phyloP scores from a whole-genome alignment of 2,113 vertebrate species.

The Hiodon alosoides region DNA sequence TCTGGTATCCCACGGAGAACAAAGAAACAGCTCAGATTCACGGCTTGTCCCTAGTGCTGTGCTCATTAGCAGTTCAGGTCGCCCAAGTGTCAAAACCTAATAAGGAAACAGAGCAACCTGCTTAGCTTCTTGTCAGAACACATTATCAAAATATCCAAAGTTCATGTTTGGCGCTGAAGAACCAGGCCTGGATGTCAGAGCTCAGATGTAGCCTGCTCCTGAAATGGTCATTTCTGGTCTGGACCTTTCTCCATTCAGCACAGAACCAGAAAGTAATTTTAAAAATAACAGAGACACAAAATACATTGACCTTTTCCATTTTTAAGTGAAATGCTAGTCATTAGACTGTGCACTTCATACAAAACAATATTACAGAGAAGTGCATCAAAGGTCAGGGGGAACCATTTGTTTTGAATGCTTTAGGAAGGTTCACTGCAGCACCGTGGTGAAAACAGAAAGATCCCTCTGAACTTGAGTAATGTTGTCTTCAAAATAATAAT shows the following conservation, averaged over 20 bases:
- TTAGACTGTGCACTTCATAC: background rate
- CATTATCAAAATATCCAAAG: background rate
- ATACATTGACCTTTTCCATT: background rate
- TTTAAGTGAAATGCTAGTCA: background rate
- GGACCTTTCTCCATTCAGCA: background rate
- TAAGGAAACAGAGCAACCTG: conserved; percentile 14
- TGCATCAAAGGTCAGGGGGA: conserved; percentile 10
- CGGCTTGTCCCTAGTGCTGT: background rate
- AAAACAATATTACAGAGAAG: background rate
- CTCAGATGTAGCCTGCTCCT: conserved; percentile 7
- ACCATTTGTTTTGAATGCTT: conserved; percentile 13
- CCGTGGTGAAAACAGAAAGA: background rate
- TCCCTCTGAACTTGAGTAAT: conserved; percentile 16
- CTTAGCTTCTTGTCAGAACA: conserved; percentile 3
- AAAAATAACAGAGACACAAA: background rate
- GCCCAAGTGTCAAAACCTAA: conserved; percentile 10
- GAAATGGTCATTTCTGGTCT: background rate
- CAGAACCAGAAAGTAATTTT: background rate
- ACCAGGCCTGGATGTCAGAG: background rate
- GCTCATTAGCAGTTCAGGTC: conserved; percentile 15
- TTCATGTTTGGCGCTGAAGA: background rate
- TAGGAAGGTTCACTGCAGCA: background rate
- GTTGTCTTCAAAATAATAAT: conserved; percentile 17
- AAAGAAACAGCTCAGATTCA: background rate
- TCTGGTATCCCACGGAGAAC: background rate